Base-by-base conservation (phyloP, 1,140 invertebrate species). In the Papilio polytes region DNA sequence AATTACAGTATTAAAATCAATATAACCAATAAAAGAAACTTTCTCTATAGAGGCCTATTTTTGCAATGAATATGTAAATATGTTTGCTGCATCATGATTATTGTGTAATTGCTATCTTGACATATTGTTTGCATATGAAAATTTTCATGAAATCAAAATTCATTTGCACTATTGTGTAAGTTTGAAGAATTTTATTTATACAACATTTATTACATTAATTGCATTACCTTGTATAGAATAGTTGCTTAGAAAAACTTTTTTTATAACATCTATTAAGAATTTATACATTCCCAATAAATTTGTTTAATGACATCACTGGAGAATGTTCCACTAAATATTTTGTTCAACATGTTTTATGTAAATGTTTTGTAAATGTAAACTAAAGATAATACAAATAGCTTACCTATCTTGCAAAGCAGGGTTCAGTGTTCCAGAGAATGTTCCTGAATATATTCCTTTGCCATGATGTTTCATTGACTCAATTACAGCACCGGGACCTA, bases 381-480 rank as follows among this genome's bases (percentile, higher is more conserved):
- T 31, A 31, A 15, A 15, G 6, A 15, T 31, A 26, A 70, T 31
- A 31, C 2, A 31, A 26, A 36, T 18, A 2, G 13, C 80, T 91
- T 84, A 95, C 83, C 97, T 97, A 92, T 99, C 98, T 94, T 99
- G 98, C 18, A 99, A 95, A n/a, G 98, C 97, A 80, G 98, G 98
- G 95, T 99, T 99, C 15, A 99, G 92, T 10, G 98, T 99, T 48
- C 98, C 98, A 91, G 97, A 96, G 92, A 97, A 97, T 41, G 97
- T 98, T 53, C 97, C 97, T 22, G 97, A 98, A 90, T 98, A 98
- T 74, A 98, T 97, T 84, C 98, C 98, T 92, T 98, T 98, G 66
- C 98, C 98, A 87, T 99, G 97, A 90, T 98, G 98, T 89, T 98
- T 98, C 98, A 99, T 98, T 85, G 97, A 98, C 89, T 98, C 98